These are phyloP conservation scores for Selenia dentaria DNA, from an alignment of 2,888 invertebrate genomes.

Conservation along the genomic window DNA sequence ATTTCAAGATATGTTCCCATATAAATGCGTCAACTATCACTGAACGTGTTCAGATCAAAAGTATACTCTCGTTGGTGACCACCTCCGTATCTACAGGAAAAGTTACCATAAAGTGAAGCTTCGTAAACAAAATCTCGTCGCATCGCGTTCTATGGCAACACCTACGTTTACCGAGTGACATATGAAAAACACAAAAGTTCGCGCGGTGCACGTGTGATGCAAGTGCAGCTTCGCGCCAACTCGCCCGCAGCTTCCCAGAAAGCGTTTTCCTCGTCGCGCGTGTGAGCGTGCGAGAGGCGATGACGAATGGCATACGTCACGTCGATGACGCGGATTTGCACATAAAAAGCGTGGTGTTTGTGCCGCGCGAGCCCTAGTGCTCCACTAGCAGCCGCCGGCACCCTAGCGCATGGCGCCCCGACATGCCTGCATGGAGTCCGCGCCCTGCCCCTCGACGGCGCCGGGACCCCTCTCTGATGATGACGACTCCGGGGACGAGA, in stretches of 20 bases:
- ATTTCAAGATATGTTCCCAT: no score
- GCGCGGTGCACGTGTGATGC: slow-evolving; percentile 11
- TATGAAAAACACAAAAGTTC: no score
- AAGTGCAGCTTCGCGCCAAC: slow-evolving; percentile 21
- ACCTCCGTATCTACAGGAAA: neutral
- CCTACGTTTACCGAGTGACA: no score
- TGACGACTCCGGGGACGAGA: slow-evolving; percentile 65
- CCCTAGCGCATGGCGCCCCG: slow-evolving; percentile 78
- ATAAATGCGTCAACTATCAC: no score
- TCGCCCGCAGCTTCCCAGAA: slow-evolving; percentile 67
- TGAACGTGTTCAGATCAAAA: neutral
- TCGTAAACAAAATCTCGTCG: no score
- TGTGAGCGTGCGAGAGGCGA: slow-evolving; percentile 46
- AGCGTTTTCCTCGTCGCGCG: slow-evolving; percentile 73
- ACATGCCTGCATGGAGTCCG: slow-evolving; percentile 76
- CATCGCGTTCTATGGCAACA: no score
- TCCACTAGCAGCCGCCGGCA: slow-evolving; percentile 35
- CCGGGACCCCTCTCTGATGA: slow-evolving; percentile 48
- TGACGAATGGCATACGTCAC: slow-evolving; percentile 74
- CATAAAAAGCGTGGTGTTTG: slow-evolving; percentile 60
- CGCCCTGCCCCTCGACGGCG: slow-evolving; percentile 42
- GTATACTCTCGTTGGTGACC: neutral
- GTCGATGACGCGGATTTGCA: slow-evolving; percentile 60
- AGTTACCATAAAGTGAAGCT: no score
- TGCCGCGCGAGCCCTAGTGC: slow-evolving; percentile 68